Evolutionary conservation across 2,797 vertebrate species (phyloP).

Genomic region (Huso huso): DNA sequence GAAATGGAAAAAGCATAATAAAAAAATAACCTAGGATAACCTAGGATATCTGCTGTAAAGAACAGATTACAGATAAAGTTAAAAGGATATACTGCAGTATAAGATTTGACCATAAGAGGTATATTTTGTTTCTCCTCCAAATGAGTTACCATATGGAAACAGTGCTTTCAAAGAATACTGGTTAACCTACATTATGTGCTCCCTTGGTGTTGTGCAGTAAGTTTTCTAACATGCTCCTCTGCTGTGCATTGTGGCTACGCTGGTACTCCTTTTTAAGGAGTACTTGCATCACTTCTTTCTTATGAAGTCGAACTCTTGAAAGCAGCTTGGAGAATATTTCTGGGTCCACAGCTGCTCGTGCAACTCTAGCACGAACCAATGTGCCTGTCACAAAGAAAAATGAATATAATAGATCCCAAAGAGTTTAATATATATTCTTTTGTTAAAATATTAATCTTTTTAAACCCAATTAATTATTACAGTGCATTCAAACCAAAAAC

Average conservation of each 20-base stretch:
- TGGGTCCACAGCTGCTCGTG: slow-evolving; percentile 54
- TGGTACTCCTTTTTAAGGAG: slow-evolving; percentile 35
- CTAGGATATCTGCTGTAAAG: no score
- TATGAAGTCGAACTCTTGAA: slow-evolving; percentile 43
- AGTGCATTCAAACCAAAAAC: no score
- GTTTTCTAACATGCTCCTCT: neutral
- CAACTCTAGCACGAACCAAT: slow-evolving; percentile 56
- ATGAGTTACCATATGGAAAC: no score
- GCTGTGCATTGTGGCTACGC: slow-evolving; percentile 12
- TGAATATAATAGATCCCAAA: slow-evolving; percentile 38
- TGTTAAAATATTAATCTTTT: neutral
- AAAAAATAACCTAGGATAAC: neutral
- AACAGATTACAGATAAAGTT: no score
- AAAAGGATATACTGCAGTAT: no score
- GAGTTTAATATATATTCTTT: slow-evolving; percentile 17
- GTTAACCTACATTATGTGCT: no score
- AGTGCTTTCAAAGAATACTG: no score
- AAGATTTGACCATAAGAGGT: no score
- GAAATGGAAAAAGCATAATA: slow-evolving; percentile 3
- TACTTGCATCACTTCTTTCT: slow-evolving; percentile 38
- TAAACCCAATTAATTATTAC: neutral
- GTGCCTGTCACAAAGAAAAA: slow-evolving; percentile 38
- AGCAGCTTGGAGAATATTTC: slow-evolving; percentile 47
- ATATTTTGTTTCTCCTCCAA: no score
- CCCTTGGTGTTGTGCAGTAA: no score